phyloP scores from a whole-genome alignment of 2,797 vertebrate genomes.

The Loriculus beryllinus region DNA sequence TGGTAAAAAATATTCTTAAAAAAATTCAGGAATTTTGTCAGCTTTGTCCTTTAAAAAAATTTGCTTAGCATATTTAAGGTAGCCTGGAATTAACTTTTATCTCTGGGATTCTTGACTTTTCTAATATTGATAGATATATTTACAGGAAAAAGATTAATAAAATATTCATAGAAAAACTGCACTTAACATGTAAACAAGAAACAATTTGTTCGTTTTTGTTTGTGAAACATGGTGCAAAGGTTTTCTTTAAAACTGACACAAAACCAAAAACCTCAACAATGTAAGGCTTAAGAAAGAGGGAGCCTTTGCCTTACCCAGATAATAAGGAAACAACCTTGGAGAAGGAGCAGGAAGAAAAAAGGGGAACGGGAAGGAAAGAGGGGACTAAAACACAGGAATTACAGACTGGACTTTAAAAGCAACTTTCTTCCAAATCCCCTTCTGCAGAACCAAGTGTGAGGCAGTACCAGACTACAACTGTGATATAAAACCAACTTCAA shows the following conservation, averaged over 20 bases:
- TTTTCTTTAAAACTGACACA: neutral
- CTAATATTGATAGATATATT: neutral
- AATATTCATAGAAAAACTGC: neutral
- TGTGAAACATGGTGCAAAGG: neutral
- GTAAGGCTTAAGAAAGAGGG: neutral
- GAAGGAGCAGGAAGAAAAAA: neutral
- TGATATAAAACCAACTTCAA: neutral
- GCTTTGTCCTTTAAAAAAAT: neutral
- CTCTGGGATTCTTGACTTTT: neutral
- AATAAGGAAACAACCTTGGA: neutral
- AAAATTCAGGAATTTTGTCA: neutral
- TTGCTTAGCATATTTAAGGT: neutral
- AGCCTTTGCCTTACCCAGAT: neutral
- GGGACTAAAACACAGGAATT: neutral
- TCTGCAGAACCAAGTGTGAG: neutral
- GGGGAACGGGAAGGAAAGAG: neutral
- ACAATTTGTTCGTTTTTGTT: neutral
- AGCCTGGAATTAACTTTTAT: neutral
- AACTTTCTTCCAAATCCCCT: neutral
- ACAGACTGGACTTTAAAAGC: neutral
- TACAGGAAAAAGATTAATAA: neutral
- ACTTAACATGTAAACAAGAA: neutral
- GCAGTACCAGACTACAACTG: neutral
- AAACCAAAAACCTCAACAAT: neutral
- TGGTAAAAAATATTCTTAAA: neutral